Conservation (phyloP, 2,888 invertebrate genomes). For the Ethmia dodecea region DNA sequence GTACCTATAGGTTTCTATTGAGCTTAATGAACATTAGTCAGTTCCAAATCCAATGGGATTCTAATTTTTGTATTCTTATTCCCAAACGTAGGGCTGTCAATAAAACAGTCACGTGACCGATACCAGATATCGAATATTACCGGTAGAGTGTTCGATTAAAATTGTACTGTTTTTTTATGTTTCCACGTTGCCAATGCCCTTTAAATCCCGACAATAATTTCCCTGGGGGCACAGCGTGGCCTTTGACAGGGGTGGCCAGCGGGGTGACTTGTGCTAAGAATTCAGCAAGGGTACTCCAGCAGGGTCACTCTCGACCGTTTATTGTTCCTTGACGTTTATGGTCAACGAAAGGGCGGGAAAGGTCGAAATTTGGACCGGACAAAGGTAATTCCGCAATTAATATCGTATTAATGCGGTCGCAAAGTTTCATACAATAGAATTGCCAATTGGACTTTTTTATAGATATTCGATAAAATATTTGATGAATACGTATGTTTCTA, state of each 20-base stretch:
- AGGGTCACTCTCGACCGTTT: slow-evolving; percentile 66
- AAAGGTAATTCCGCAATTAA: slow-evolving; percentile 59
- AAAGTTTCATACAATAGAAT: no score
- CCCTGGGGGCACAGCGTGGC: slow-evolving; percentile 65
- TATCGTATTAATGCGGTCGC: no score
- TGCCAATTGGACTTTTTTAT: no score
- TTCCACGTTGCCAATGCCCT: slow-evolving; percentile 71
- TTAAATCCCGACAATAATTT: slow-evolving; percentile 79
- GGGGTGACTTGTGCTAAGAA: slow-evolving; percentile 53
- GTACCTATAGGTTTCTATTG: no score
- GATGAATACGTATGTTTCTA: no score
- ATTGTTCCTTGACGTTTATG: slow-evolving; percentile 74
- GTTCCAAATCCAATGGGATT: no score
- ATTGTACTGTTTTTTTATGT: slow-evolving; percentile 65
- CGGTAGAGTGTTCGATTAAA: slow-evolving; percentile 54
- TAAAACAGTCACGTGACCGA: slow-evolving; percentile 54
- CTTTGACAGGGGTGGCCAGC: slow-evolving; percentile 69
- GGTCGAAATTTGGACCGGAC: slow-evolving; percentile 44
- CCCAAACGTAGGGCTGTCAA: slow-evolving; percentile 29
- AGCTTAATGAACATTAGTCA: no score
- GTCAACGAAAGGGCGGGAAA: slow-evolving; percentile 69
- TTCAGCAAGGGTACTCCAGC: slow-evolving; percentile 54
- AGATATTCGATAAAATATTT: no score
- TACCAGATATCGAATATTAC: slow-evolving; percentile 48
- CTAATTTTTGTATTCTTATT: no score